Evolutionary conservation across 1,140 invertebrate genomes (phyloP).

Genomic region (Bombus haemorrhoidalis): DNA sequence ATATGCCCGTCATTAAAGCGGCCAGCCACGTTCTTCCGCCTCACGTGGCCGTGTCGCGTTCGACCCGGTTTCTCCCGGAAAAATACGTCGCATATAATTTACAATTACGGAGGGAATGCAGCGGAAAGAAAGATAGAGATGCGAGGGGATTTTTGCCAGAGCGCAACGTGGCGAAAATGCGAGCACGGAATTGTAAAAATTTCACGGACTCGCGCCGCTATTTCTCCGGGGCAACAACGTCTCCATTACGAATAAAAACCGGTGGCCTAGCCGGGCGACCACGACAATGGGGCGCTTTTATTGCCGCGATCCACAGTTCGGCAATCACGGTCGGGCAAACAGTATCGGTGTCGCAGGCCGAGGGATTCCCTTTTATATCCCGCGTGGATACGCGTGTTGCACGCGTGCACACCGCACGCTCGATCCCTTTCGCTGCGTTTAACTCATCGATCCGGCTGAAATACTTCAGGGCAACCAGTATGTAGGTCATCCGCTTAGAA

Average conservation of each 20-base stretch:
- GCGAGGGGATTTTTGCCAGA: neutral
- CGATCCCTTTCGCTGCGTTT: neutral
- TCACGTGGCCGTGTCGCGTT: neutral
- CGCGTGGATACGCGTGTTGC: neutral
- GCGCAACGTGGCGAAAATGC: neutral
- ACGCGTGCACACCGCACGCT: neutral
- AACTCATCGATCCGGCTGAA: conserved; percentile 14
- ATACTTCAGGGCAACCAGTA: neutral
- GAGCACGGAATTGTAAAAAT: conserved; percentile 17
- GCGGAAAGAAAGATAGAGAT: neutral
- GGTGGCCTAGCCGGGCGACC: neutral
- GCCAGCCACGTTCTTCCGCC: neutral
- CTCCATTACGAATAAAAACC: conserved; percentile 39
- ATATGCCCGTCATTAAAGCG: conserved; percentile 11
- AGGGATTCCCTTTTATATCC: neutral
- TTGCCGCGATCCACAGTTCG: conserved; percentile 24
- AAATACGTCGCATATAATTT: conserved; percentile 21
- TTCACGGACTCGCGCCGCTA: neutral
- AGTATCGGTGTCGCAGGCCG: conserved; percentile 1
- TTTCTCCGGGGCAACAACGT: neutral
- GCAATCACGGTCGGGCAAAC: conserved; percentile 21
- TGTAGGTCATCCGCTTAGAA: conserved; percentile 22
- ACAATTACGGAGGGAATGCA: conserved; percentile 4
- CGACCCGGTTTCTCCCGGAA: conserved; percentile 9
- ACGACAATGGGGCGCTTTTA: conserved; percentile 25